These are phyloP conservation scores for Daboia siamensis DNA, from an alignment of 2,113 vertebrate genomes.

Conservation along the genomic window DNA sequence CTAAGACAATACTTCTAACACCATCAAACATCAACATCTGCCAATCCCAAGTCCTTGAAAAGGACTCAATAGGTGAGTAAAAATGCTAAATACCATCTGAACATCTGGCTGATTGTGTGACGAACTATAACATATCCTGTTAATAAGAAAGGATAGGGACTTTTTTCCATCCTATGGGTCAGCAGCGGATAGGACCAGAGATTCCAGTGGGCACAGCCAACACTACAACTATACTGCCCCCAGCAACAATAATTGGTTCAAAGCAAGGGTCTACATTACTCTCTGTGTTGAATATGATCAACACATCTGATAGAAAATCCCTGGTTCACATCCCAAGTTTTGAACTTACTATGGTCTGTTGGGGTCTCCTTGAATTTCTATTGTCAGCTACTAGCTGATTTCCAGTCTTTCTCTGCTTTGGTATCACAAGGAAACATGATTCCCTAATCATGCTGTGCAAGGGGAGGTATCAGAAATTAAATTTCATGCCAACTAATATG, in stretches of 20 bases:
- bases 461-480: background rate
- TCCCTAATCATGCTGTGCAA: background rate
- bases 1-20: background rate
- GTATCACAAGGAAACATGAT: background rate
- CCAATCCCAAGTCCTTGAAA: background rate
- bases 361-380: background rate
- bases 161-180: background rate
- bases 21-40: background rate
- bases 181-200: background rate
- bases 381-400: background rate
- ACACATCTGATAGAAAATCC: background rate
- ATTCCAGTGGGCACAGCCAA: background rate
- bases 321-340: background rate
- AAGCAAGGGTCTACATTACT: background rate
- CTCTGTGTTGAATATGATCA: background rate
- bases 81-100: background rate
- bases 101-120: background rate
- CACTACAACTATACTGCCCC: background rate
- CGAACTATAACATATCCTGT: background rate
- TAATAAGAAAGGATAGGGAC: background rate
- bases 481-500: background rate
- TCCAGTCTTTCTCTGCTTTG: background rate
- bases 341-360: background rate
- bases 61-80: background rate
- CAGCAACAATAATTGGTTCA: background rate